Evolutionary conservation across 2,113 vertebrate species (phyloP), one percentile per base, ranked within the genome.

Genomic region (Paramormyrops kingsleyae): DNA sequence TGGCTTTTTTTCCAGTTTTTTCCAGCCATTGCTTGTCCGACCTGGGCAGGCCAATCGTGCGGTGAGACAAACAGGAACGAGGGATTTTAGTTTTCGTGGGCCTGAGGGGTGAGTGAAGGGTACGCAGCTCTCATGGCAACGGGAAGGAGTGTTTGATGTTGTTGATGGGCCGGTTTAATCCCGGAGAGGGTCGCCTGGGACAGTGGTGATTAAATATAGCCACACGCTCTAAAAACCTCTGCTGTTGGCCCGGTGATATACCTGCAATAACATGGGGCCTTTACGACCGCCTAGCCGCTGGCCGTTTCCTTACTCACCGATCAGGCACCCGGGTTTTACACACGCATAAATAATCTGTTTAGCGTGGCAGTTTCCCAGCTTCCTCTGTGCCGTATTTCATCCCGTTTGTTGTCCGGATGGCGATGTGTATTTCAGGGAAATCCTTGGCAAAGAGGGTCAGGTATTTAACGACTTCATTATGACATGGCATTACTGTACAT

Each of bases 151-250:
- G 93, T 93, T 93, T 92, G 92, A 94, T 92, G 92, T 90, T 91
- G 90, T 90, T 93, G 89, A 93, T 89, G 89, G 87, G 92, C 91
- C 88, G 91, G 62, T 88, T 91, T 89, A 89, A 93, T 92, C 93
- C 93, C 92, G 92, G 90, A 90, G 89, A 91, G 91, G 90, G 92
- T 93, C 91, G 88, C 90, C 90, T 91, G 92, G 93, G 93, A 95
- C 95, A 91, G 88, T 92, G 91, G 83, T 90, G 89, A 87, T 93
- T 93, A 94, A 93, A 94, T 93, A 93, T 92, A 94, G 93, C 92
- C 88, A 86, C 12, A 2, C 35, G 88, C 86, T 80, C 91, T 91
- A 89, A 91, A 92, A 92, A 91, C 87, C 91, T 50, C 70, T 91
- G 89, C 91, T 90, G 89, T 89, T 91, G 62, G n/a, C 46, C 42